Percentiles rank a stretch among this genome's conserved stretches.
These are phyloP conservation scores for Neodiprion pinetum DNA, from an alignment of 1,140 invertebrate genomes.

Conservation along the genomic window DNA sequence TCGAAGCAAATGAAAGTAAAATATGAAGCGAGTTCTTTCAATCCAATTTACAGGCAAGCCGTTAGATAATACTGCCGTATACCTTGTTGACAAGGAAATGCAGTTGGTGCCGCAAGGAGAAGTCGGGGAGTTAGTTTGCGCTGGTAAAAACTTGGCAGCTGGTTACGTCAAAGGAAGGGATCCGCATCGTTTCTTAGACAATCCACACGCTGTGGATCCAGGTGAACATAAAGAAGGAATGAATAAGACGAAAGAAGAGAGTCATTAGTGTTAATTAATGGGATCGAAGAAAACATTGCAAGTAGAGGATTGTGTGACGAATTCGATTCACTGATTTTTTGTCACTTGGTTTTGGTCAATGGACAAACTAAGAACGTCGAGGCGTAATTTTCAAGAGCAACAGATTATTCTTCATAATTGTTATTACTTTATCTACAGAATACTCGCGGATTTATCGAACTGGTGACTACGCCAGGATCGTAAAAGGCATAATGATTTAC, in stretches of 20 bases:
- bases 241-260: no score
- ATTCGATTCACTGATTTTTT: neutral
- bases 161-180: constrained; percentile 81
- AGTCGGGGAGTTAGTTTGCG: constrained; percentile 80
- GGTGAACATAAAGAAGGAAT: constrained; percentile 55
- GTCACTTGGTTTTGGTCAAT: neutral
- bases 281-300: no score
- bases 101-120: constrained; percentile 72
- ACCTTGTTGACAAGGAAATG: constrained; percentile 77
- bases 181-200: constrained; percentile 75
- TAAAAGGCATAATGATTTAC: constrained; percentile 75
- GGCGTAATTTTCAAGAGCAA: no score
- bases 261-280: no score
- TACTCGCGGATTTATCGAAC: constrained; percentile 77
- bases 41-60: constrained; percentile 64
- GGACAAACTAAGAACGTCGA: no score
- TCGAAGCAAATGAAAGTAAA: no score
- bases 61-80: constrained; percentile 80
- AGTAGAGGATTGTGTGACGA: no score
- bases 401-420: no score
- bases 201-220: constrained; percentile 70
- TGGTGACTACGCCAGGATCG: constrained; percentile 81
- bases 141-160: constrained; percentile 77
- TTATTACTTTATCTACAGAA: constrained; percentile 51
- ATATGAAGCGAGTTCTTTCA: no score